Percentiles rank a stretch among this genome's conserved stretches.
phyloP scores from a whole-genome alignment of 2,113 vertebrate genomes.

The Antennarius striatus region DNA sequence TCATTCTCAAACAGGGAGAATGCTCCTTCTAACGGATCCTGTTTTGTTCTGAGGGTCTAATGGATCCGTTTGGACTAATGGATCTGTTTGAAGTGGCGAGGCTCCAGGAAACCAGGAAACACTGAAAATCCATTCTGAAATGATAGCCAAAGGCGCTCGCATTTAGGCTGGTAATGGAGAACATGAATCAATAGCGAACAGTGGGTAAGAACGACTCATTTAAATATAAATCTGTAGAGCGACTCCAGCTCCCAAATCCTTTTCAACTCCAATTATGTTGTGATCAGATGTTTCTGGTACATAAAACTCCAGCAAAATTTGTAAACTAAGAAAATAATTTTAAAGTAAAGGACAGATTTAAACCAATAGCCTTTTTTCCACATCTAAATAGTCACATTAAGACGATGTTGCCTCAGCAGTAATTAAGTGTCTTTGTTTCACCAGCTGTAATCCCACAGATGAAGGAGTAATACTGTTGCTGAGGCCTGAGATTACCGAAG shows the following conservation, averaged over 20 bases:
- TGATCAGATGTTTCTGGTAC: too few relatives aligned
- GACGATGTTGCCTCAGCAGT: constrained; percentile 59
- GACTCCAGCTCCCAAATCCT: too few relatives aligned
- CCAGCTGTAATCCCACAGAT: constrained; percentile 72
- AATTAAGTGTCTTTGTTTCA: constrained; percentile 73
- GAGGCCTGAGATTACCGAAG: constrained; percentile 63
- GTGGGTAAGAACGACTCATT: constrained; percentile 12
- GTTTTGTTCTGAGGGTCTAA: constrained; percentile 61
- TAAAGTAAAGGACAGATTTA: background rate
- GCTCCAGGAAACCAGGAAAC: constrained; percentile 51
- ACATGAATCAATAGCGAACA: constrained; percentile 39
- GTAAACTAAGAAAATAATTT: background rate
- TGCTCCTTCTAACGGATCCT: constrained; percentile 53
- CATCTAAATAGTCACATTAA: constrained; percentile 11
- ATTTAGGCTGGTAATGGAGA: constrained; percentile 62
- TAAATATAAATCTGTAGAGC: background rate
- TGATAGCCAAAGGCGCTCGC: constrained; percentile 51
- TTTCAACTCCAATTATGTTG: too few relatives aligned
- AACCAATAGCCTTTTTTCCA: too few relatives aligned
- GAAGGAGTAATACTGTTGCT: constrained; percentile 57
- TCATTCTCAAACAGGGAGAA: constrained; percentile 54
- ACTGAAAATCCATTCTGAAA: constrained; percentile 65
- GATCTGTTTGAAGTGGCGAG: constrained; percentile 41
- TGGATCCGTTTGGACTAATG: constrained; percentile 64
- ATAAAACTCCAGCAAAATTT: background rate